These are phyloP conservation scores for Ibidorhyncha struthersii DNA, from an alignment of 2,113 vertebrate genomes.

Conservation along the genomic window DNA sequence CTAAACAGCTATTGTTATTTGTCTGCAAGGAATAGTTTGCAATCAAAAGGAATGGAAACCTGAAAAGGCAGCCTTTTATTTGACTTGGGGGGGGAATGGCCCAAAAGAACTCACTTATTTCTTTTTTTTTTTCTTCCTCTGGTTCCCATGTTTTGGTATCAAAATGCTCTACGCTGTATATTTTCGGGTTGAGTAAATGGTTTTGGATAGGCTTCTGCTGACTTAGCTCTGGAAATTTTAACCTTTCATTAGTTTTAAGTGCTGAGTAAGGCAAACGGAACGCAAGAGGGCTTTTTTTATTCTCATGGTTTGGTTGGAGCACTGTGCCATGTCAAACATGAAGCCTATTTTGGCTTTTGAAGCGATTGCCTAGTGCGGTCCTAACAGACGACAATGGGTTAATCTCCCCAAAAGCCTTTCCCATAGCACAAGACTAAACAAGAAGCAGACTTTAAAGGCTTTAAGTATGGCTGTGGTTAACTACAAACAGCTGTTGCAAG, in stretches of 20 bases:
- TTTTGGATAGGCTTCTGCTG: slow-evolving; percentile 61
- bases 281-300: not conserved
- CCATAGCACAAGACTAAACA: slow-evolving; percentile 70
- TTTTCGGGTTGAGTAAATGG: slow-evolving; percentile 21
- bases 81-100: not conserved
- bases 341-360: not conserved
- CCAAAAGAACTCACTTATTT: not conserved
- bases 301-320: not conserved
- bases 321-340: not conserved
- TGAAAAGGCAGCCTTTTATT: not conserved
- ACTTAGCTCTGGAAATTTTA: slow-evolving; percentile 66
- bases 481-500: slow-evolving; percentile 80
- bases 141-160: not conserved
- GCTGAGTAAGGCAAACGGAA: not conserved
- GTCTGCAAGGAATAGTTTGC: not conserved
- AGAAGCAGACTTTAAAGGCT: slow-evolving; percentile 64
- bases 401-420: slow-evolving; percentile 19
- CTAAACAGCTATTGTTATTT: slow-evolving; percentile 30
- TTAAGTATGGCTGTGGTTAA: slow-evolving; percentile 77
- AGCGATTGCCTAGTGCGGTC: not conserved
- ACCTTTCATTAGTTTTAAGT: slow-evolving; percentile 55
- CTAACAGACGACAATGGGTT: slow-evolving; percentile 43
- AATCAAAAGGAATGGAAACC: slow-evolving; percentile 19
- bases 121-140: not conserved
- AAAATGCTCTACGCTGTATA: slow-evolving; percentile 2